Conservation (phyloP, 64 coral and sea anemone species). For the Actinia tenebrosa region DNA sequence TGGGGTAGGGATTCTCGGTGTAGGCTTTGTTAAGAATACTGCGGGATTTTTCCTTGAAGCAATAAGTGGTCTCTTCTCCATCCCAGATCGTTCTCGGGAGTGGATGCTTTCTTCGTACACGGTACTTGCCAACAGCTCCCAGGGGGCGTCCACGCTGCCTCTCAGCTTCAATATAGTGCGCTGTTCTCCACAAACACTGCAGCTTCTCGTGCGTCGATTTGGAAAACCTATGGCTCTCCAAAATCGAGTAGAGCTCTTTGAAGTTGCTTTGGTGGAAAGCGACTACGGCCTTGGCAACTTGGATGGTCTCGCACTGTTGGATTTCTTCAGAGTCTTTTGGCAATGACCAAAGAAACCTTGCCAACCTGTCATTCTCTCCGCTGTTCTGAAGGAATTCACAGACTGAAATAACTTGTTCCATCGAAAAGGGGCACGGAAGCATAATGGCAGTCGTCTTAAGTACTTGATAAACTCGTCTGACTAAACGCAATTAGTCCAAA, state of each 20-base stretch:
- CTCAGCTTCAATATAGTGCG: constrained; percentile 89
- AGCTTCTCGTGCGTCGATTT: constrained; percentile 71
- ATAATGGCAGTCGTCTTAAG: constrained; percentile 30
- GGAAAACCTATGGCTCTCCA: constrained; percentile 70
- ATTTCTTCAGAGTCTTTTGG: constrained; percentile 71
- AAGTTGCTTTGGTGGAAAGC: constrained; percentile 81
- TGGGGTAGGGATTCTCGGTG: constrained; percentile 82
- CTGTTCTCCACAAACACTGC: constrained; percentile 82
- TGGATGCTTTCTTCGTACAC: constrained; percentile 78
- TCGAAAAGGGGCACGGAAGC: constrained; percentile 80
- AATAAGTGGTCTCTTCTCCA: constrained; percentile 92
- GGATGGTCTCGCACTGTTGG: constrained; percentile 79
- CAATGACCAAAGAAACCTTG: constrained; percentile 89
- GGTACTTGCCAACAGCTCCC: constrained; percentile 89
- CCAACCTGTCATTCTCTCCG: constrained; percentile 77
- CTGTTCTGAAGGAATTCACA: constrained; percentile 87
- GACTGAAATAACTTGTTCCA: constrained; percentile 68
- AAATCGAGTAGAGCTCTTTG: constrained; percentile 74
- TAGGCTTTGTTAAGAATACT: constrained; percentile 91
- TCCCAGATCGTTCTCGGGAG: constrained; percentile 93
- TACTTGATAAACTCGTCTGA: constrained; percentile 5
- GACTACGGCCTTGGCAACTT: constrained; percentile 77
- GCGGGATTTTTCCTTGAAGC: constrained; percentile 95
- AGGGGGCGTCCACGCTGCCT: constrained; percentile 70
- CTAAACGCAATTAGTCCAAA: background rate